These are phyloP conservation scores for Drosophila mojavensis DNA, from an alignment of 1,140 invertebrate genomes.

Conservation along the genomic window DNA sequence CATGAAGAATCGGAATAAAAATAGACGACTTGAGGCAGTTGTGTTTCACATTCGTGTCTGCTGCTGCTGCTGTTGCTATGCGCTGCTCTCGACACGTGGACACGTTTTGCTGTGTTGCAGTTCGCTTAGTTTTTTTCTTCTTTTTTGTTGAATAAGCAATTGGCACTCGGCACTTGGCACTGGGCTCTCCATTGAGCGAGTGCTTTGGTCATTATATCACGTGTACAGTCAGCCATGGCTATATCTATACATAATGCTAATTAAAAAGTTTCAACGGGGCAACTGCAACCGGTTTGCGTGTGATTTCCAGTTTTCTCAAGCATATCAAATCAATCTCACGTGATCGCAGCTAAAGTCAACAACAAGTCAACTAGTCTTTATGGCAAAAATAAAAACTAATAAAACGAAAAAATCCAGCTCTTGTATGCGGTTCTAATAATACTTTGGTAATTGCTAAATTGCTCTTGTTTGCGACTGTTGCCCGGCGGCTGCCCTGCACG, in stretches of 20 bases:
- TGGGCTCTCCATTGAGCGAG: neutral
- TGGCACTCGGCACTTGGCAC: slow-evolving; percentile 7
- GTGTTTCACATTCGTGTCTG: slow-evolving; percentile 1
- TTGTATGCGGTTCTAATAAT: slow-evolving; percentile 6
- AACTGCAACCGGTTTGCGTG: slow-evolving; percentile 21
- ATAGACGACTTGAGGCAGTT: neutral
- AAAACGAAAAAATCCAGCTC: neutral
- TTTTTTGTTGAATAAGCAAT: slow-evolving; percentile 39
- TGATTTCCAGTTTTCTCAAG: slow-evolving; percentile 28
- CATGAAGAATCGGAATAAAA: neutral
- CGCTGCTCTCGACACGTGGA: slow-evolving; percentile 67
- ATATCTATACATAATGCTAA: neutral
- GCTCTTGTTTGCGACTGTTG: slow-evolving; percentile 20
- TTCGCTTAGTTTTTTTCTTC: slow-evolving; percentile 40
- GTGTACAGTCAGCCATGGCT: slow-evolving; percentile 35
- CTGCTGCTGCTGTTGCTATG: slow-evolving; percentile 62
- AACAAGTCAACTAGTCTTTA: slow-evolving; percentile 20
- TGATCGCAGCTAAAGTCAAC: slow-evolving; percentile 36
- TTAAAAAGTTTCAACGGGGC: slow-evolving; percentile 11
- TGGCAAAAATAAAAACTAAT: slow-evolving; percentile 12
- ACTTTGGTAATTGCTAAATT: neutral
- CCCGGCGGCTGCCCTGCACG: slow-evolving; percentile 2
- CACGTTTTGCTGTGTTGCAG: slow-evolving; percentile 56
- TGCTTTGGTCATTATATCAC: slow-evolving; percentile 49
- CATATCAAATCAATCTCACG: slow-evolving; percentile 46